Conservation (phyloP, 2,797 vertebrate genomes). For the Cossypha dichroa region DNA sequence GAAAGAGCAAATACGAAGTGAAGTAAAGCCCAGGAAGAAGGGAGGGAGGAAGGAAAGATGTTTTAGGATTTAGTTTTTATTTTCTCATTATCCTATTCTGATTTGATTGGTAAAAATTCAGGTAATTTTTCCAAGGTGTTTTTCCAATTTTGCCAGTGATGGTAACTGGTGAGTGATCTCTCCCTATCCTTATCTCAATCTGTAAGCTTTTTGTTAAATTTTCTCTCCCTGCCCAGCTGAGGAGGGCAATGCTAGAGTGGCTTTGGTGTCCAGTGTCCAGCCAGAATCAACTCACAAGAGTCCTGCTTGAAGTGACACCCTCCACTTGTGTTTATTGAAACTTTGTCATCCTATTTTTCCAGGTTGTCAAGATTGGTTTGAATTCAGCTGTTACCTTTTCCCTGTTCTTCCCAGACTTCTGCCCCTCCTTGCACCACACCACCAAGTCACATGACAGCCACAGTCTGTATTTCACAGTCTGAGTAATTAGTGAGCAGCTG, state of each 20-base stretch:
- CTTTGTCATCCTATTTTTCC: background rate
- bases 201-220: background rate
- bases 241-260: background rate
- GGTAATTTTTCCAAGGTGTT: background rate
- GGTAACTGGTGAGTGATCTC: background rate
- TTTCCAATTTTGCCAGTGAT: background rate
- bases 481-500: background rate
- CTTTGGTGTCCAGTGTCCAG: background rate
- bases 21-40: background rate
- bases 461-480: background rate
- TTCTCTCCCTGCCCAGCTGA: background rate
- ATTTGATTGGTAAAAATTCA: background rate
- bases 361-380: background rate
- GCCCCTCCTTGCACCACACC: background rate
- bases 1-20: background rate
- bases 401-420: background rate
- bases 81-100: background rate
- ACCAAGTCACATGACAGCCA: background rate
- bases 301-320: background rate
- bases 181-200: background rate
- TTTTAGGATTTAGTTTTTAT: background rate
- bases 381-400: background rate
- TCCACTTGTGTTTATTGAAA: background rate
- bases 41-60: background rate
- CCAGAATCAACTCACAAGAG: background rate